Evolutionary conservation across 2,113 vertebrate species (phyloP).

Genomic region (Ophthalmolycus amberensis): DNA sequence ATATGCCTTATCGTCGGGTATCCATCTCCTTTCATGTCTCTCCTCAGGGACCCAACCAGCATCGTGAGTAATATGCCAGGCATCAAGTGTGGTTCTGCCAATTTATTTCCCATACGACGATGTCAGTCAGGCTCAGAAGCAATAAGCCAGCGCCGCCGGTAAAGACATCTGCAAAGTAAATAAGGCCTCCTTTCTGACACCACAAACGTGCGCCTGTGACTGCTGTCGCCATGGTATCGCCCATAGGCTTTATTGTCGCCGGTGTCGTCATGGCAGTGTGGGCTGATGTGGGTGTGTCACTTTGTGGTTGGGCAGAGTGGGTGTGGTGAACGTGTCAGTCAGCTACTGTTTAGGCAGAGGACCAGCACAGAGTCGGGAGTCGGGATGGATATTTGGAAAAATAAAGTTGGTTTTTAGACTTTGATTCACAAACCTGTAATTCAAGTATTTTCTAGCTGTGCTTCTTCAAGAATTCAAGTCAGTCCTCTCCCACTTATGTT

Average conservation of each 20-base stretch:
- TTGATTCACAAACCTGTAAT: background rate
- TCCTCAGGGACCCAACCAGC: conserved; percentile 46
- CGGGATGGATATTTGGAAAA: background rate
- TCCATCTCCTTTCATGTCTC: conserved; percentile 62
- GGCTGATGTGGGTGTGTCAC: conserved; percentile 53
- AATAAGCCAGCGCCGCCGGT: conserved; percentile 53
- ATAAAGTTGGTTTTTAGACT: background rate
- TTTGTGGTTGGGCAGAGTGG: conserved; percentile 35
- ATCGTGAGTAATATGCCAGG: conserved; percentile 55
- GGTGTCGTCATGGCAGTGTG: conserved; percentile 54
- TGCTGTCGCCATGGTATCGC: conserved; percentile 46
- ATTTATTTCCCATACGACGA: conserved; percentile 62
- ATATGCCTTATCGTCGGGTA: conserved; percentile 57
- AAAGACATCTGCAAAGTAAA: conserved; percentile 74
- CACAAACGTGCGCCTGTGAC: conserved; percentile 39
- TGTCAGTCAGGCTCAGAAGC: conserved; percentile 60
- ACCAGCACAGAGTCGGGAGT: background rate
- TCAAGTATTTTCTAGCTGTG: background rate
- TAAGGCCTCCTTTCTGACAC: conserved; percentile 52
- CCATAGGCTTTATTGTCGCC: conserved; percentile 58
- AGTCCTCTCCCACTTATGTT: background rate
- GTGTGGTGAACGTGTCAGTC: conserved; percentile 28
- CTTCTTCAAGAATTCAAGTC: background rate
- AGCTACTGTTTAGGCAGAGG: conserved; percentile 31
- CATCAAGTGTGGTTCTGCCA: conserved; percentile 50